Evolutionary conservation across 2,797 vertebrate genomes (phyloP), one percentile per base, ranked within the genome.

Genomic region (Peromyscus nudipes): DNA sequence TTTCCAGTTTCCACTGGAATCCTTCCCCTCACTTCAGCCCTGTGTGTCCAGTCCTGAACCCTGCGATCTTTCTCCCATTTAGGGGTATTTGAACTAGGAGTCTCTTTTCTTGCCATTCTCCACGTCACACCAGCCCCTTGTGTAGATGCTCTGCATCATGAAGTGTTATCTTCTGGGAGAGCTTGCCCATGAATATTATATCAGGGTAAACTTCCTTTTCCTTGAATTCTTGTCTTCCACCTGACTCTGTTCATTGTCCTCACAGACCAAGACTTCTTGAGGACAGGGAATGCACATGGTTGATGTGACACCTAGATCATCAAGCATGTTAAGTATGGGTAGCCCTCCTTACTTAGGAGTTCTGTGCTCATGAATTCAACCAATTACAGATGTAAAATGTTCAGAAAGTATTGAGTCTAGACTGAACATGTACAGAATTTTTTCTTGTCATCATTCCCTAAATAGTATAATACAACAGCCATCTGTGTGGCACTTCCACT

Each of bases 231-330:
- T 92, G 71, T 87, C 91, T 92, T 49, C 86, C 60, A 80, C 31
- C 13, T 8, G 57, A 84, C 82, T 52, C 49, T 92, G 69, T 52
- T 90, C 65, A 57, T 92, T 73, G 65, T 92, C 64, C 84, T 92
- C 90, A 79, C 40, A 94, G 80, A 87, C 7, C 31, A 40, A 77
- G 91, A 34, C 31, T 95, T 96, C 89, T 46, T 52, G 43, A 94
- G 4, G 43, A 75, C 27, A 83, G 37, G 75, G 75, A 89, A 37
- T 84, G 64, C 71, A 27, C 43, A 29, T 64, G 43, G 10, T 65
- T 94, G n/a, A 55, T 13, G 16, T 40, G 60, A 62, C 21, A 37
- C 25, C 49, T 94, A 77, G 86, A 13, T 85, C 87, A n/a, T 95
- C 55, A 29, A 29, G 57, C 84, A 49, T 16, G 76, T 84, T 43